Conservation (phyloP, 2,888 invertebrate species). For the Tuberolachnus salignus region DNA sequence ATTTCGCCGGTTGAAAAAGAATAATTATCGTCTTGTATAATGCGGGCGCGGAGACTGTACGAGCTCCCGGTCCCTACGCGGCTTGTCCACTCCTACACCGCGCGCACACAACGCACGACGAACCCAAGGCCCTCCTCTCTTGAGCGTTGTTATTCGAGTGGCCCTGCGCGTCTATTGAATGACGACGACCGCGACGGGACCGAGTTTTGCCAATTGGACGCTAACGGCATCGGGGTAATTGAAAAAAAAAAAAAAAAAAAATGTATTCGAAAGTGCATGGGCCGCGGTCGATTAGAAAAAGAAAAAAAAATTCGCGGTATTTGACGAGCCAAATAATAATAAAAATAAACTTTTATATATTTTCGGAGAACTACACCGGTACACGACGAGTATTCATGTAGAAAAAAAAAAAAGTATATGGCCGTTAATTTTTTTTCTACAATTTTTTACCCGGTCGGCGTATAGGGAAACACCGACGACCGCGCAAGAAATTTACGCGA, state of each 20-base stretch:
- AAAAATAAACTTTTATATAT: too few relatives aligned
- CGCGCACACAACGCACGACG: not conserved
- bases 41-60: not conserved
- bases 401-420: too few relatives aligned
- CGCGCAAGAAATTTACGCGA: not conserved
- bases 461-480: not conserved
- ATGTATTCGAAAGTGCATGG: too few relatives aligned
- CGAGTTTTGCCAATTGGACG: conserved; percentile 31
- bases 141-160: not conserved
- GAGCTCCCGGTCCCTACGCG: conserved; percentile 4
- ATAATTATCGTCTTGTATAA: not conserved
- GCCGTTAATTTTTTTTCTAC: too few relatives aligned
- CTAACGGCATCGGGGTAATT: not conserved
- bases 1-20: not conserved
- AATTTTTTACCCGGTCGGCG: too few relatives aligned
- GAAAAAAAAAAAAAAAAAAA: too few relatives aligned
- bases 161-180: not conserved
- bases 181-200: not conserved
- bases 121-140: not conserved
- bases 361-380: too few relatives aligned
- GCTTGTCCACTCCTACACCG: not conserved
- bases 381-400: too few relatives aligned
- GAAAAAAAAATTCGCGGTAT: too few relatives aligned
- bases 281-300: too few relatives aligned
- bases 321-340: too few relatives aligned